Base-by-base conservation (phyloP, 2,888 invertebrate species). In the Autographa pulchrina region DNA sequence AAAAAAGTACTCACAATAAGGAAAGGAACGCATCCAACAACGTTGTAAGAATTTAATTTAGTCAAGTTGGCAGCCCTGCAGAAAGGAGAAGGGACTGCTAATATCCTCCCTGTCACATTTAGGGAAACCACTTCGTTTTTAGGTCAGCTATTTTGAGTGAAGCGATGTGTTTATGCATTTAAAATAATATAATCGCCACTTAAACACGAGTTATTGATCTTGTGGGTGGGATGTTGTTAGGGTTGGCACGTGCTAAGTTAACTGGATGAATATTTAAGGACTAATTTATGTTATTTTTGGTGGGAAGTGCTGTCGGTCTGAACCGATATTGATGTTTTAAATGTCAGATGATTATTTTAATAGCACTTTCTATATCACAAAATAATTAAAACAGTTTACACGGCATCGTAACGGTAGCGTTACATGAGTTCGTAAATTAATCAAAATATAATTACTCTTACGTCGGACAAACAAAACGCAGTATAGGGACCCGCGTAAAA, bases 101-200 rank as follows among this genome's bases (percentile, higher is more conserved):
- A 83, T 78, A 74, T 77, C 72, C 78, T 78, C 78, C 74, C 65
- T 82, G 83, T 82, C 83, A 81, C 78, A 79, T 77, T 77, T 75
- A 73, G 74, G 69, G 69, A 77, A 81, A 69, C 72, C 80, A 75
- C 80, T 85, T 73, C 81, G 88, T 89, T 91, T 91, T 90, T 90
- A 87, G 91, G 91, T 91, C 92, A 91, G 85, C 85, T 86, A 86
- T 88, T 86, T 85, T 74, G 62, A 64, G 68, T 61, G 62, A 75
- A 78, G 72, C 68, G 69, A 74, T 77, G 76, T 83, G 76, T 82
- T 81, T 81, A 74, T 75, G 74, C 72, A 68, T 80, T 83, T 75
- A 74, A 68, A 72, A 62, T 68, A 68, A 67, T 73, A 78, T 79
- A 74, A 82, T 73, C 68, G 72, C 68, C 72, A 67, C 73, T 79